Evolutionary conservation across 2,113 vertebrate species (phyloP).

Genomic region (Spea bombifrons): DNA sequence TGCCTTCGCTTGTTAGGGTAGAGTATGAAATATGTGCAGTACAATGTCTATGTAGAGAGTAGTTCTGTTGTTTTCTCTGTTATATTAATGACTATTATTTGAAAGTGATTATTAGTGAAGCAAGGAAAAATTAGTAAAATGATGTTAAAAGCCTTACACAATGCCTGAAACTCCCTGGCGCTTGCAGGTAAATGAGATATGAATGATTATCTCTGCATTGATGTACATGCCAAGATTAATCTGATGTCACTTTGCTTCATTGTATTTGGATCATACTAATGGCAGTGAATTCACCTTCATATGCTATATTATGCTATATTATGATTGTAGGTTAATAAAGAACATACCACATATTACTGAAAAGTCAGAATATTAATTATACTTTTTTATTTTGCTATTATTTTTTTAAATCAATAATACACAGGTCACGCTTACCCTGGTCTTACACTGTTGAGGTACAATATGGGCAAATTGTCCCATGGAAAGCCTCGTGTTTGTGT

Average conservation of each 20-base stretch:
- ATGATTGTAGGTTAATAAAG: too few species aligned
- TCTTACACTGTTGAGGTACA: too few species aligned
- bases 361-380: too few species aligned
- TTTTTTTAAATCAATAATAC: too few species aligned
- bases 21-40: background rate
- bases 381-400: too few species aligned
- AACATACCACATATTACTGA: too few species aligned
- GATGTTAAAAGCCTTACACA: background rate
- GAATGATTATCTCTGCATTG: conserved; percentile 1
- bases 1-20: conserved; percentile 6
- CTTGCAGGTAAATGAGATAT: background rate
- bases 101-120: conserved; percentile 13
- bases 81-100: conserved; percentile 18
- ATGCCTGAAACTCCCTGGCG: background rate
- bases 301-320: background rate
- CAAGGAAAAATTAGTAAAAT: conserved; percentile 5
- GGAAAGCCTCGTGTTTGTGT: too few species aligned
- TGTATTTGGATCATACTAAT: background rate
- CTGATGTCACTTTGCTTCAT: conserved; percentile 2
- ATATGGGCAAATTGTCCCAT: too few species aligned
- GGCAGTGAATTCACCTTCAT: background rate
- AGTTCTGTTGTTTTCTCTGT: background rate
- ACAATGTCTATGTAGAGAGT: background rate
- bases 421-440: too few species aligned
- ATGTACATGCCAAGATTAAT: conserved; percentile 1